Conservation (phyloP, 1,140 invertebrate species). For the Branchinecta lindahli region DNA sequence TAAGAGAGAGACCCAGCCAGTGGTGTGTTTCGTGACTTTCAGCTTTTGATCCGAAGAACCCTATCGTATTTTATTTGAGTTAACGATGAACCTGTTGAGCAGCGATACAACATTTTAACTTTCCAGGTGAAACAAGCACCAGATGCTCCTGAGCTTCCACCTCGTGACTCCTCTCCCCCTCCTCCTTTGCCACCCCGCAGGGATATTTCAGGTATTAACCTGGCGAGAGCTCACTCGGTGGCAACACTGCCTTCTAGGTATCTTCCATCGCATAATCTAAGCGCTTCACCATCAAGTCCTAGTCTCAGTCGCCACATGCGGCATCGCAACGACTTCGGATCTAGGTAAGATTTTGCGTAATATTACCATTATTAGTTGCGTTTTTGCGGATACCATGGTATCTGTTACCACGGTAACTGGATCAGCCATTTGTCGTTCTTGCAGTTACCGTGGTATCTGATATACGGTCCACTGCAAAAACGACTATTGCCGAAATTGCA, state of each 20-base stretch:
- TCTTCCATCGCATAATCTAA: conserved; percentile 23
- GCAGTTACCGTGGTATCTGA: no score
- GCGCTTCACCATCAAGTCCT: conserved; percentile 13
- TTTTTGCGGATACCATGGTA: not conserved
- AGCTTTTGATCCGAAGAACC: no score
- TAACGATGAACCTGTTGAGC: no score
- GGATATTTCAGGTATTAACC: conserved; percentile 28
- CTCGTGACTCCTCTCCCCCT: conserved; percentile 41
- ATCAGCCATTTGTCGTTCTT: no score
- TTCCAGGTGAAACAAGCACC: conserved; percentile 39
- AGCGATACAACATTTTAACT: conserved; percentile 18
- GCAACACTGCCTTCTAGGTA: conserved; percentile 19
- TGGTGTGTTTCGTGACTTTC: no score
- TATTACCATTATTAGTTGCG: no score
- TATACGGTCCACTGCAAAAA: no score
- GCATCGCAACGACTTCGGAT: conserved; percentile 16
- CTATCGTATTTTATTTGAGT: no score
- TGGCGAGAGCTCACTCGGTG: conserved; percentile 20
- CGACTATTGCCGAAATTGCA: no score
- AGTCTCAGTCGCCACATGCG: conserved; percentile 19
- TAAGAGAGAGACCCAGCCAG: no score
- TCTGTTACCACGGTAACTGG: no score
- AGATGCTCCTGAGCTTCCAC: conserved; percentile 42
- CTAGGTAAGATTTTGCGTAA: conserved; percentile 5
- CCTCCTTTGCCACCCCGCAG: conserved; percentile 43